Percentiles rank a stretch among this genome's conserved stretches.
phyloP scores from a whole-genome alignment of 2,888 invertebrate species.

The Melieria omissa region DNA sequence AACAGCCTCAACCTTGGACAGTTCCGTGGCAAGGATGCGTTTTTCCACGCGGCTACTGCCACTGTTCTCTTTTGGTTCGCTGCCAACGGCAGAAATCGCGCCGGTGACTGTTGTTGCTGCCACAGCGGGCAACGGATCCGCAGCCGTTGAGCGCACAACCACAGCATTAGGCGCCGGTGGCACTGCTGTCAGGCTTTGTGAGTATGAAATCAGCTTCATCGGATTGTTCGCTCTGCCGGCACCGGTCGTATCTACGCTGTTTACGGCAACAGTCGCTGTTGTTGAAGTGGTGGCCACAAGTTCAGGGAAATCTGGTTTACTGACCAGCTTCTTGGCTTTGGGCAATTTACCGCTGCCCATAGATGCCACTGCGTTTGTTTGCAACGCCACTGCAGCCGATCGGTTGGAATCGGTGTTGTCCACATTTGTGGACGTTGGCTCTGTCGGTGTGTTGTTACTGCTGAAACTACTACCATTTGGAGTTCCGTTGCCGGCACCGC shows the following conservation, averaged over 20 bases:
- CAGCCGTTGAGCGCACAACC: constrained; percentile 11
- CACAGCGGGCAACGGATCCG: constrained; percentile 12
- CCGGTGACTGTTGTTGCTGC: constrained; percentile 5
- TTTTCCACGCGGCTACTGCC: background rate
- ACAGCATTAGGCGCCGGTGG: constrained; percentile 26
- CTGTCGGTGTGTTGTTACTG: constrained; percentile 2
- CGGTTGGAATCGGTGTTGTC: background rate
- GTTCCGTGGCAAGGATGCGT: constrained; percentile 25
- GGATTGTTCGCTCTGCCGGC: constrained; percentile 1
- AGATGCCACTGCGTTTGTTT: background rate
- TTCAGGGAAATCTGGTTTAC: constrained; percentile 56
- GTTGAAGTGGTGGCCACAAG: constrained; percentile 44
- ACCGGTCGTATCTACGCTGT: background rate
- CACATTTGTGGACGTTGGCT: background rate
- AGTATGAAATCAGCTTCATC: constrained; percentile 51
- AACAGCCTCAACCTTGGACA: constrained; percentile 25
- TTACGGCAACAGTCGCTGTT: constrained; percentile 3
- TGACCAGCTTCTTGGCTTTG: constrained; percentile 44
- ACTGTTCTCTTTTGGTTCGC: background rate
- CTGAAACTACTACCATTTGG: background rate
- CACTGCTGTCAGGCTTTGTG: constrained; percentile 52
- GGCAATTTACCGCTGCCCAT: background rate
- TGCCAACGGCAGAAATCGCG: background rate
- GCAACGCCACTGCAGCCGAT: background rate
- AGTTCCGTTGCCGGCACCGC: background rate